Percentiles rank a stretch among this genome's conserved stretches.
phyloP scores from a whole-genome alignment of 2,888 invertebrate species.

The Ecliptopera silaceata region DNA sequence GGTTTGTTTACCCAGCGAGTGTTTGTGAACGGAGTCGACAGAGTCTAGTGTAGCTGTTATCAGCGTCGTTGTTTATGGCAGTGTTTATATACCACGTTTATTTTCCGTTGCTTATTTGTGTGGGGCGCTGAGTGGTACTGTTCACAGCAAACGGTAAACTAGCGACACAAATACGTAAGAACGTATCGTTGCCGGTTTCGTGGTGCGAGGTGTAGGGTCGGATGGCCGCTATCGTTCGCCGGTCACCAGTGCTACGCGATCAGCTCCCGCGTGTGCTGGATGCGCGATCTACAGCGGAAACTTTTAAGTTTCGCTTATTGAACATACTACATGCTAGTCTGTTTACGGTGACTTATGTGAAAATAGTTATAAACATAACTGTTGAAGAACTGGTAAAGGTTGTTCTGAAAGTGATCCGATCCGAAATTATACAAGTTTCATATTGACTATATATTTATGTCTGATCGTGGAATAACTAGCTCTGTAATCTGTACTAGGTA shows the following conservation, averaged over 20 bases:
- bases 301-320: constrained; percentile 54
- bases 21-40: constrained; percentile 44
- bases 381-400: constrained; percentile 49
- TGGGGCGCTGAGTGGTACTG: constrained; percentile 35
- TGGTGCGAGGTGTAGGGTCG: constrained; percentile 74
- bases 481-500: constrained; percentile 24
- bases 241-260: constrained; percentile 75
- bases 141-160: constrained; percentile 30
- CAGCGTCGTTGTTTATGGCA: constrained; percentile 56
- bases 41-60: constrained; percentile 59
- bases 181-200: constrained; percentile 52
- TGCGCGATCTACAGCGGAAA: constrained; percentile 50
- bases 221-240: constrained; percentile 77
- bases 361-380: constrained; percentile 49
- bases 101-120: constrained; percentile 34
- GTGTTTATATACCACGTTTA: constrained; percentile 50
- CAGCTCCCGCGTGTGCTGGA: constrained; percentile 70
- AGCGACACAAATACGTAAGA: constrained; percentile 46
- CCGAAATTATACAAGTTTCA: constrained; percentile 11
- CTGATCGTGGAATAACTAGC: constrained; percentile 36
- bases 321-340: constrained; percentile 60
- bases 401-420: constrained; percentile 14
- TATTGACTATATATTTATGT: constrained; percentile 43
- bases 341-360: constrained; percentile 74
- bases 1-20: constrained; percentile 48